Evolutionary conservation across 2,888 invertebrate genomes (phyloP).

Genomic region (Volucella bombylans): DNA sequence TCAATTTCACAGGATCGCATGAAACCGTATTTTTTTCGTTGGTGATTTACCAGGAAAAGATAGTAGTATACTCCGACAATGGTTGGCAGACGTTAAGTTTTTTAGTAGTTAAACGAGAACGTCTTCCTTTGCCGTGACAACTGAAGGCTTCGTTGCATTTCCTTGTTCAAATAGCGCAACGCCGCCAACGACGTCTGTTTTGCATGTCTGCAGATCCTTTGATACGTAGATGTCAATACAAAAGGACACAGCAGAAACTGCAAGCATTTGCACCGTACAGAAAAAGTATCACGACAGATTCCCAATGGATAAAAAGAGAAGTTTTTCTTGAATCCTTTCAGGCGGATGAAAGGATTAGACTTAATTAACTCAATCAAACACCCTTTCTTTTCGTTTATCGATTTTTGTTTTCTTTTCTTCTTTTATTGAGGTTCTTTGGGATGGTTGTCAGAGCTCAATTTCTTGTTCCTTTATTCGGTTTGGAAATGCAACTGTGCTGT

Average conservation of each 20-base stretch:
- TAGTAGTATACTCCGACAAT: slow-evolving; percentile 37
- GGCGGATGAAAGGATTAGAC: slow-evolving; percentile 51
- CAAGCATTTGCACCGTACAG: slow-evolving; percentile 41
- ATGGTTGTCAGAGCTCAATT: too few relatives aligned
- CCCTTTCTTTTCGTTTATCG: slow-evolving; percentile 26
- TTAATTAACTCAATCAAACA: slow-evolving; percentile 67
- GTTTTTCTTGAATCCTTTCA: slow-evolving; percentile 40
- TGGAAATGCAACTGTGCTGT: too few relatives aligned
- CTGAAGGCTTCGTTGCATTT: slow-evolving; percentile 6
- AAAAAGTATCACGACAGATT: slow-evolving; percentile 18
- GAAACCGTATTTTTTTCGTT: slow-evolving; percentile 28
- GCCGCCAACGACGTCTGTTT: slow-evolving; percentile 33
- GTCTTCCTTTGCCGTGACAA: slow-evolving; percentile 19
- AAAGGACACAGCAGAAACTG: slow-evolving; percentile 22
- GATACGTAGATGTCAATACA: slow-evolving; percentile 44
- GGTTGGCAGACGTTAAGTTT: slow-evolving; percentile 22
- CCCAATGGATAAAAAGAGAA: background rate
- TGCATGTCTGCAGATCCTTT: slow-evolving; percentile 45
- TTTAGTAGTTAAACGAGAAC: slow-evolving; percentile 19
- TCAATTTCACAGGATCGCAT: slow-evolving; percentile 69
- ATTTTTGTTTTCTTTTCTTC: slow-evolving; percentile 11
- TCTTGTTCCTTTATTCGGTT: too few relatives aligned
- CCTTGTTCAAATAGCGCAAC: slow-evolving; percentile 11
- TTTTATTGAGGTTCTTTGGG: too few relatives aligned
- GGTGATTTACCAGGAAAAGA: slow-evolving; percentile 38